Base-by-base conservation (phyloP, 2,888 invertebrate genomes). In the Holacanthella duospinosa region DNA sequence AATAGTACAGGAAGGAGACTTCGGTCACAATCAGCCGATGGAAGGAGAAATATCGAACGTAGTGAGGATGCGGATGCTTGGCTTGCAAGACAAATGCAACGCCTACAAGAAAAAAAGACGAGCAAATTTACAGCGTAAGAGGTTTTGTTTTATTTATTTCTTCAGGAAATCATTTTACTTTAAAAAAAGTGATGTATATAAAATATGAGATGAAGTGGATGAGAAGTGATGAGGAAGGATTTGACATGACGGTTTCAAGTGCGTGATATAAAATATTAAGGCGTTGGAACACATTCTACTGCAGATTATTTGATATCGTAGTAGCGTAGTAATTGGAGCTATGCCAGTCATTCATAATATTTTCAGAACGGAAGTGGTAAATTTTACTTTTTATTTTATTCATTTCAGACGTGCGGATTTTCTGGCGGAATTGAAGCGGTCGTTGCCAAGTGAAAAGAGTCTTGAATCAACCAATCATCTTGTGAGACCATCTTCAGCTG, bases 11-110 rank as follows among this genome's bases (percentile, higher is more conserved):
- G 36, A 36, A 36, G 66, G 48, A 63, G 67, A 64, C 44, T 67
- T 43, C 58, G 70, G 56, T 70, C 70, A 36, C 68, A 68, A 60
- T 68, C 68, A 27, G 70, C 70, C 0, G 70, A 70, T 56, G 70
- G 68, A 27, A 64, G 68, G 62, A 60, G 66, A 25, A 61, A 65
- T 44, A 64, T 27, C 55, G 67, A 70, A 44, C 57, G 63, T 25
- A 65, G 68, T 59, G 71, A 71, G 53, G 64, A 68, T 29, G 67
- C 70, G 25, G 73, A 73, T 61, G 72, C 70, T 55, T 73, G 73
- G 73, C 63, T 73, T 16, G 70, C 68, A 19, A 67, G 69, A 57
- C 73, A 73, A 59, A 70, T 69, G 71, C 64, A 66, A 27, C 68
- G 67, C 53, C 61, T 73, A 21, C 66, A 71, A 57, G 66, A 69